Base-by-base conservation (phyloP, 2,113 vertebrate genomes). In the Vanacampus margaritifer region DNA sequence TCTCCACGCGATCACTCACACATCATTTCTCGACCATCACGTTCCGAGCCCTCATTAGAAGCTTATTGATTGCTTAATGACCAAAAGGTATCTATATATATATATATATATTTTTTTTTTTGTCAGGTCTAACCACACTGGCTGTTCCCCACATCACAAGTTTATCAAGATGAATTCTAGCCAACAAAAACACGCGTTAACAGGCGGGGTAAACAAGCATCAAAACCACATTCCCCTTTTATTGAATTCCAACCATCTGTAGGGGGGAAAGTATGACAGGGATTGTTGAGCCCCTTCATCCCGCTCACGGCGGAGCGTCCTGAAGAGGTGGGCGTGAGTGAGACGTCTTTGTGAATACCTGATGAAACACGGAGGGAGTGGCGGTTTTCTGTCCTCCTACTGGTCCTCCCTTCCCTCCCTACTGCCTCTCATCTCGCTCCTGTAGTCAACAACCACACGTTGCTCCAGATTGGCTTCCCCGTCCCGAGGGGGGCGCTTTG, bases 401-500 rank as follows among this genome's bases (percentile, higher is more conserved):
- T 24, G 7, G 16, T 57, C 41, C 59, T 32, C 32, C 45, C 6
- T 12, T 65, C 26, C 23, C n/a, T 72, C 69, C 59, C 23, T 67
- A 46, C 16, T 37, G 60, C 37, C 69, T 72, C 76, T 57, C 51
- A 57, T 75, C 76, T 66, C 57, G 72, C 61, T 61, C 48, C 24
- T 1, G 66, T 57, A 69, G 57, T 48, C 51, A 68, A 69, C 35
- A 64, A 50, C 1, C 53, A 21, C 53, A 32, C 53, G n/a, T 53
- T 53, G 1, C 61, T 78, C 71, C 81, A 77, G 74, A 43, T 61
- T 59, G 45, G 57, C 59, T 67, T 64, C 64, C 68, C 67, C 65
- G 71, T 89, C 85, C 84, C 89, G 6, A 37, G 83, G 85, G 88
- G 79, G 76, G 65, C 83, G 86, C 87, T 89, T 89, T 80, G 83